phyloP scores from a whole-genome alignment of 2,113 vertebrate genomes.

The Hystrix cristata region DNA sequence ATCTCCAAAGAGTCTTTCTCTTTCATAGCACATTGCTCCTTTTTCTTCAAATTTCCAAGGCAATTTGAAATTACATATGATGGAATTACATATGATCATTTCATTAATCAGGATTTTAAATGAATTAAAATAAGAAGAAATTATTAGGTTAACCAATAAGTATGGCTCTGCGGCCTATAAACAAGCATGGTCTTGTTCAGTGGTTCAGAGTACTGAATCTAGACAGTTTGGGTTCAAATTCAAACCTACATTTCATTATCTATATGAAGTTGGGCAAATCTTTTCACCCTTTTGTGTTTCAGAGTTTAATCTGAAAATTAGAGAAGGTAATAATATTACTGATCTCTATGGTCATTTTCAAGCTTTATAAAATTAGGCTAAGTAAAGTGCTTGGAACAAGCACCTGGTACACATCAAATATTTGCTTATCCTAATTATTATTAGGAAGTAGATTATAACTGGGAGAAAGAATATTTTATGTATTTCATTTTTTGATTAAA shows the following conservation, averaged over 20 bases:
- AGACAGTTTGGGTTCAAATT: not conserved
- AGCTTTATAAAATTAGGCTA: not conserved
- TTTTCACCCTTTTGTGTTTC: not conserved
- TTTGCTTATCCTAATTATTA: not conserved
- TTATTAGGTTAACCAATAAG: not conserved
- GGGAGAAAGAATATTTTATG: not conserved
- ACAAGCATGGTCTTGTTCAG: not conserved
- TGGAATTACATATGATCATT: not conserved
- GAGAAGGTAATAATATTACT: not conserved
- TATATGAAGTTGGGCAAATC: not conserved
- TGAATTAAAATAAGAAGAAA: not conserved
- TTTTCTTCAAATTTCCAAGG: not conserved
- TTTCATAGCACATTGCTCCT: not conserved
- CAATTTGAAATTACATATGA: not conserved
- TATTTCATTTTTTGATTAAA: not conserved
- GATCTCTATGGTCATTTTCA: not conserved
- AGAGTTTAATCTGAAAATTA: not conserved
- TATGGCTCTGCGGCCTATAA: not conserved
- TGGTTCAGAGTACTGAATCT: not conserved
- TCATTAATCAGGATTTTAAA: not conserved
- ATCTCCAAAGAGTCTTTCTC: not conserved
- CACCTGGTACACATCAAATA: not conserved
- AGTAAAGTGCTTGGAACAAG: not conserved
- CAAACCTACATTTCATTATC: too few species aligned
- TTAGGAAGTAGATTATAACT: not conserved